Base-by-base conservation (phyloP, 2,113 vertebrate genomes). In the Lonchura striata region DNA sequence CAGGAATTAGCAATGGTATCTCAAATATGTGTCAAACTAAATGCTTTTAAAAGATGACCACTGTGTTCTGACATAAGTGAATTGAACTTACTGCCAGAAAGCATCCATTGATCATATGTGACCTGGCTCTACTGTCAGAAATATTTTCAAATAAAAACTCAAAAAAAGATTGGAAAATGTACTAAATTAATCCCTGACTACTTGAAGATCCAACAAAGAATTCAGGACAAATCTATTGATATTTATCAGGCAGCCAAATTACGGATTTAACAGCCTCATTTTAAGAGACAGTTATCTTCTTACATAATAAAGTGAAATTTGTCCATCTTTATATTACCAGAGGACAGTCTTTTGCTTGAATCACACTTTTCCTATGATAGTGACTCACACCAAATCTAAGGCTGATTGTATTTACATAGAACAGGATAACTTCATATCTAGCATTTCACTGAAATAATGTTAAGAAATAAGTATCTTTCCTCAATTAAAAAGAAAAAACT, bases 11-110 rank as follows among this genome's bases (percentile, higher is more conserved):
- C 37, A 1, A 0, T 65, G 85, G 42, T 68, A 68, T 90, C 78
- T 87, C 74, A 95, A 87, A 85, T 61, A 94, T 17, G 30, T 64
- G 57, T 56, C 35, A 71, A 27, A 65, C 56, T 66, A 47, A 94
- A 91, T 28, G 42, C 54, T 92, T 94, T 92, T 72, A 87, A 86
- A 92, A 89, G 74, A 65, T 49, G 56, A 82, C 35, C 77, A 49
- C 83, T 75, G n/a, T 50, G 41, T 85, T 88, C 37, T 89, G n/a
- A 94, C 46, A 46, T 23, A 82, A 79, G 24, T 50, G 66, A 89
- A 92, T 0, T 54, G 54, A 86, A 66, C 50, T 86, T 82, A 72
- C 17, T 61, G 18, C 49, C 42, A 93, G 59, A 83, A 50, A 91
- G n/a, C 16, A 78, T 35, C 28, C 46, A 69, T 15, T 90, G 64